Conservation (phyloP, 2,113 vertebrate genomes). For the Spea bombifrons region DNA sequence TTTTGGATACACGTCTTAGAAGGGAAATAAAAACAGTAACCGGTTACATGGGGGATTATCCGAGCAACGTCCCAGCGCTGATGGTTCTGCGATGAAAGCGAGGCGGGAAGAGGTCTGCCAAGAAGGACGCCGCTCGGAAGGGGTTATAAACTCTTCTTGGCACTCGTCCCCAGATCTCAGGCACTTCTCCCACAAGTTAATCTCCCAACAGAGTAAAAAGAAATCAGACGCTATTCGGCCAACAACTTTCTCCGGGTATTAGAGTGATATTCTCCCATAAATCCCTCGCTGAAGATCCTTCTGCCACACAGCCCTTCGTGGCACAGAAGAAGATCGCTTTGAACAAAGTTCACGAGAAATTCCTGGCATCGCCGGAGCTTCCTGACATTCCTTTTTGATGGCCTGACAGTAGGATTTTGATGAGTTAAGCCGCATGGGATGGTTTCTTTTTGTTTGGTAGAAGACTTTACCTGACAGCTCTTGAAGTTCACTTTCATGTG, state of each 20-base stretch:
- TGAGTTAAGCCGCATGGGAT: constrained; percentile 55
- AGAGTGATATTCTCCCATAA: constrained; percentile 37
- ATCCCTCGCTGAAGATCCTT: constrained; percentile 49
- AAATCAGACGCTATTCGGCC: constrained; percentile 4
- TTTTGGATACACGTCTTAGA: constrained; percentile 1
- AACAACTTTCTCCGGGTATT: neutral
- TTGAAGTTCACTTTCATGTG: constrained; percentile 55
- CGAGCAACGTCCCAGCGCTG: neutral
- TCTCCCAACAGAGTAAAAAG: constrained; percentile 4
- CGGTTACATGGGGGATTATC: neutral
- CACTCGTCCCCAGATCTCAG: neutral
- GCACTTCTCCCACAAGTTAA: constrained; percentile 2
- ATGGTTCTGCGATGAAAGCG: neutral
- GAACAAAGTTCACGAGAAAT: constrained; percentile 44
- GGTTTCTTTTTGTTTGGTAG: constrained; percentile 49
- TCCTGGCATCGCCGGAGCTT: constrained; percentile 41
- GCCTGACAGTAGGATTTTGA: constrained; percentile 49
- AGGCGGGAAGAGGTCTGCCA: constrained; percentile 1
- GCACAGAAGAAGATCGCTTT: neutral
- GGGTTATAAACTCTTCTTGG: neutral
- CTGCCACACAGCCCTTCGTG: neutral
- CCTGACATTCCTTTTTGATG: constrained; percentile 51
- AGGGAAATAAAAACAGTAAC: constrained; percentile 13
- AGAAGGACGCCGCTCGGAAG: neutral
- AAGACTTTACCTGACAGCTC: constrained; percentile 58